Evolutionary conservation across 2,113 vertebrate genomes (phyloP).

Genomic region (Pyxicephalus adspersus): DNA sequence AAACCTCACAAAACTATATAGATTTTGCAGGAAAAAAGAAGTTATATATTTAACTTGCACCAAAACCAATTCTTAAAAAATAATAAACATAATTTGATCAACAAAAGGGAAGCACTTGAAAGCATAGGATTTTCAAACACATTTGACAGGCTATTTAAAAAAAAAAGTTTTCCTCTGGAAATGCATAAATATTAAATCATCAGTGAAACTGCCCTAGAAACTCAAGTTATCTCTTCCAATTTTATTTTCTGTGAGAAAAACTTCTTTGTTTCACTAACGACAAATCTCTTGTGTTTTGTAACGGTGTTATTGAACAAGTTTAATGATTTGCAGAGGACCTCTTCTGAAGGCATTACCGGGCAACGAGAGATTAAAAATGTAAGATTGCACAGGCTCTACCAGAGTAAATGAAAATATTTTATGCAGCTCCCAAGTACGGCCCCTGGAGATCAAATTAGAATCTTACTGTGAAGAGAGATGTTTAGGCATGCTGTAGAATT

Average conservation of each 20-base stretch:
- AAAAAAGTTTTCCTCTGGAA: conserved; percentile 55
- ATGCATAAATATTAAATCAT: conserved; percentile 68
- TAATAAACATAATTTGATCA: conserved; percentile 56
- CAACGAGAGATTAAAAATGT: conserved; percentile 77
- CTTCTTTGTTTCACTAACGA: conserved; percentile 72
- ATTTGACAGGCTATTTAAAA: conserved; percentile 35
- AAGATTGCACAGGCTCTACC: conserved; percentile 71
- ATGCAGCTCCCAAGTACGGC: conserved; percentile 75
- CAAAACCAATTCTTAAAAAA: conserved; percentile 33
- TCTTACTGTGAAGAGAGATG: conserved; percentile 81
- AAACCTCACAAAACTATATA: conserved; percentile 29
- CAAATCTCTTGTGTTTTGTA: conserved; percentile 79
- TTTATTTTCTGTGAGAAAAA: conserved; percentile 65
- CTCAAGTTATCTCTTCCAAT: conserved; percentile 69
- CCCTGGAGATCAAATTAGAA: conserved; percentile 86
- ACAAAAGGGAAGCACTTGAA: conserved; percentile 33
- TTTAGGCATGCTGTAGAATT: conserved; percentile 83
- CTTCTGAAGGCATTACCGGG: conserved; percentile 76
- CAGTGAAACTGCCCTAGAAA: conserved; percentile 68
- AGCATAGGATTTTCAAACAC: conserved; percentile 37
- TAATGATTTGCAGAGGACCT: conserved; percentile 83
- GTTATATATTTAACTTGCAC: conserved; percentile 40
- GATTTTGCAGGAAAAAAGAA: not conserved
- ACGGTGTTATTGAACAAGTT: conserved; percentile 79
- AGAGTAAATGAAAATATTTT: conserved; percentile 81